Evolutionary conservation across 1,140 invertebrate genomes (phyloP).

Genomic region (Drosophila suzukii): DNA sequence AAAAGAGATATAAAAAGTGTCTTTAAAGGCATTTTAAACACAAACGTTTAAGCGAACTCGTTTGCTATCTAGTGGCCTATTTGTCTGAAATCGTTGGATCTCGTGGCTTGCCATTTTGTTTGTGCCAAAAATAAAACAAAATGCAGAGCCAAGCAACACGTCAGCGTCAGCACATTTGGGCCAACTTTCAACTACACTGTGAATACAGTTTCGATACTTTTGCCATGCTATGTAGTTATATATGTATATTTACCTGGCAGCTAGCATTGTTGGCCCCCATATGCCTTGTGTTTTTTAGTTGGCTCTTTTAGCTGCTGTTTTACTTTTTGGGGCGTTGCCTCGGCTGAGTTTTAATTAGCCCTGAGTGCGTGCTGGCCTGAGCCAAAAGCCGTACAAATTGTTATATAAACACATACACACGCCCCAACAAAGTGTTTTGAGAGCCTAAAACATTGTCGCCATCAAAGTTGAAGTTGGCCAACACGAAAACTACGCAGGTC

Average conservation of each 20-base stretch:
- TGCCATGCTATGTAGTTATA: too few species aligned
- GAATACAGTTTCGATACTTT: constrained; percentile 11
- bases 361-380: constrained; percentile 68
- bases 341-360: constrained; percentile 75
- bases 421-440: constrained; percentile 69
- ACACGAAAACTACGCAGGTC: constrained; percentile 45
- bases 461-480: constrained; percentile 48
- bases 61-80: constrained; percentile 11
- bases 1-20: neutral
- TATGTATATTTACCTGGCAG: constrained; percentile 32
- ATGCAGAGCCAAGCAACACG: constrained; percentile 52
- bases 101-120: constrained; percentile 50
- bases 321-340: constrained; percentile 64
- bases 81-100: constrained; percentile 12
- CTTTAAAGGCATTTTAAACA: neutral
- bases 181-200: constrained; percentile 49
- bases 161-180: constrained; percentile 63
- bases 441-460: constrained; percentile 73
- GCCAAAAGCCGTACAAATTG: constrained; percentile 78
- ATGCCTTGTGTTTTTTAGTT: constrained; percentile 10
- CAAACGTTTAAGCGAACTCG: constrained; percentile 12
- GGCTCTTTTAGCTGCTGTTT: constrained; percentile 6
- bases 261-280: constrained; percentile 29
- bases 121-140: constrained; percentile 52
- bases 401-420: constrained; percentile 72